phyloP scores from a whole-genome alignment of 2,113 vertebrate species.

The Elephantulus edwardii region DNA sequence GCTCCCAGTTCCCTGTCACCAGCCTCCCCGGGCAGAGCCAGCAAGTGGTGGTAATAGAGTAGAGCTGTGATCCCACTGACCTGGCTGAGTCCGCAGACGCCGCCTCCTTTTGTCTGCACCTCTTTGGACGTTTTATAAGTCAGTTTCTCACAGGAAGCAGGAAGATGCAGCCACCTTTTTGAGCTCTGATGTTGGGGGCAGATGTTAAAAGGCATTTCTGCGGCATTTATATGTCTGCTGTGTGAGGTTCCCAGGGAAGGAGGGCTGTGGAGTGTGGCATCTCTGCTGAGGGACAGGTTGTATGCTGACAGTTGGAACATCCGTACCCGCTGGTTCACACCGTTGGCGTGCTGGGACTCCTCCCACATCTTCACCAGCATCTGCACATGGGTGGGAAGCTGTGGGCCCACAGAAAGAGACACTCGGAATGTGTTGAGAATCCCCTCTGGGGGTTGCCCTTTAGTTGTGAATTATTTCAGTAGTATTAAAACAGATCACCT shows the following conservation, averaged over 20 bases:
- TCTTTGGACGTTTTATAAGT: not conserved
- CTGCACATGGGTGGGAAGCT: too few species aligned
- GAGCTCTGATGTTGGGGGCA: not conserved
- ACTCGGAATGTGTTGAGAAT: not conserved
- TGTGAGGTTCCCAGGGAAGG: not conserved
- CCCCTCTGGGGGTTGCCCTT: not conserved
- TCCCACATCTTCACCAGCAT: too few species aligned
- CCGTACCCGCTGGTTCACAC: too few species aligned
- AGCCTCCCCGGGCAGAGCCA: too few species aligned
- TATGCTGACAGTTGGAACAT: too few species aligned
- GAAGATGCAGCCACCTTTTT: not conserved
- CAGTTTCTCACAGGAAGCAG: rapidly evolving
- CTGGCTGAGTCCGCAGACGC: rapidly evolving
- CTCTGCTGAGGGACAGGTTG: too few species aligned
- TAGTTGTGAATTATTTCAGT: not conserved
- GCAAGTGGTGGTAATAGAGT: rapidly evolving
- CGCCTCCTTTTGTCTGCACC: not conserved
- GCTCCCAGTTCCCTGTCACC: too few species aligned
- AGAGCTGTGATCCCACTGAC: rapidly evolving
- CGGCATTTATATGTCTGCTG: not conserved
- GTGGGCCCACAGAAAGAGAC: too few species aligned
- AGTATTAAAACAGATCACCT: too few species aligned
- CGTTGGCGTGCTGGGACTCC: too few species aligned
- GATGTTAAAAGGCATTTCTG: not conserved
- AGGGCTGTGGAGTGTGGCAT: too few species aligned